Evolutionary conservation across 2,888 invertebrate species (phyloP).

Genomic region (Oligia fasciuncula): DNA sequence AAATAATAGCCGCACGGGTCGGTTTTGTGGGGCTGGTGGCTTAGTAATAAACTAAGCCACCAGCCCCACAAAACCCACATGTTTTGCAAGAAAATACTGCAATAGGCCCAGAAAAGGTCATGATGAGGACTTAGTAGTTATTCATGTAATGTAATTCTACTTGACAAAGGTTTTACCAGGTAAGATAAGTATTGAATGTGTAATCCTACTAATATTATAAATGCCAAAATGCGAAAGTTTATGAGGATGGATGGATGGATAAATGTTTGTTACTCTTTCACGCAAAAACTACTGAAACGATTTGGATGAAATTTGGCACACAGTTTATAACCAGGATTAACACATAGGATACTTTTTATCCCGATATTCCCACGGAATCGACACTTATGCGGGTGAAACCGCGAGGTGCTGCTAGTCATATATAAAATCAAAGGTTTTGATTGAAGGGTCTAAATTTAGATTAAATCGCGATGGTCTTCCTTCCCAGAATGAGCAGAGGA

Average conservation of each 20-base stretch:
- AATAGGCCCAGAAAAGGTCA: conserved; percentile 22
- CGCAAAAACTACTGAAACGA: too few relatives aligned
- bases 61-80: not conserved
- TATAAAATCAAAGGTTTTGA: not conserved
- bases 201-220: not conserved
- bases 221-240: too few relatives aligned
- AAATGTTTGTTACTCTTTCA: too few relatives aligned
- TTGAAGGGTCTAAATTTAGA: not conserved
- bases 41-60: too few relatives aligned
- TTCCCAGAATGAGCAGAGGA: not conserved
- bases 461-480: not conserved
- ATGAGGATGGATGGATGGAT: too few relatives aligned
- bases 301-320: too few relatives aligned
- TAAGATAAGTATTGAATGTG: conserved; percentile 2
- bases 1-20: too few relatives aligned
- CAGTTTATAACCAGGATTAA: too few relatives aligned
- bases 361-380: too few relatives aligned
- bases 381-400: too few relatives aligned
- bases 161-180: conserved; percentile 29
- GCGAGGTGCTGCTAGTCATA: not conserved
- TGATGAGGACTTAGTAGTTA: conserved; percentile 14
- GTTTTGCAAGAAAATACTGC: conserved; percentile 33
- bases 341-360: too few relatives aligned
- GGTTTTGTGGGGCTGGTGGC: too few relatives aligned
- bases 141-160: conserved; percentile 14